These are phyloP conservation scores for Uropsilus gracilis DNA, from an alignment of 2,113 vertebrate genomes.

Conservation along the genomic window DNA sequence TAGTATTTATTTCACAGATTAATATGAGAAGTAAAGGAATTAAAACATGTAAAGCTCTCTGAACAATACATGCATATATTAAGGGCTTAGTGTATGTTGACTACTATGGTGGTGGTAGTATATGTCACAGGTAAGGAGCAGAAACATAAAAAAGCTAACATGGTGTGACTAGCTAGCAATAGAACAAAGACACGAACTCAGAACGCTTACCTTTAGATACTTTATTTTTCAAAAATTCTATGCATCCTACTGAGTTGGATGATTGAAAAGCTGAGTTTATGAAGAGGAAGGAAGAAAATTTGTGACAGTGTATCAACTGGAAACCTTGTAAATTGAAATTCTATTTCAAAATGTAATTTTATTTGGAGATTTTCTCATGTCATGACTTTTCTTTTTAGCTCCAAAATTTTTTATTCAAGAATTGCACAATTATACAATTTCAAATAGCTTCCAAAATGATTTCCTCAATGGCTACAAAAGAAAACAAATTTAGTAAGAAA, in stretches of 20 bases:
- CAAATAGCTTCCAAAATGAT: conserved; percentile 93
- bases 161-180: neutral
- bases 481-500: conserved; percentile 93
- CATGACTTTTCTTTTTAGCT: conserved; percentile 64
- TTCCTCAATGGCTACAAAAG: conserved; percentile 92
- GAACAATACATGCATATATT: neutral
- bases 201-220: neutral
- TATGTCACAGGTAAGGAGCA: neutral
- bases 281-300: neutral
- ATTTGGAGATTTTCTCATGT: neutral
- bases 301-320: neutral
- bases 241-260: neutral
- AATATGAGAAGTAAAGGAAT: neutral
- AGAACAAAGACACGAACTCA: neutral
- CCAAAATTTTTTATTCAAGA: conserved; percentile 88
- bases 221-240: neutral
- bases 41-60: neutral
- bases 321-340: neutral
- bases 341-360: neutral
- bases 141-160: neutral
- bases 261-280: neutral
- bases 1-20: neutral
- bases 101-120: neutral
- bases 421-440: conserved; percentile 84
- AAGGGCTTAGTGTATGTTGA: neutral